Evolutionary conservation across 2,888 invertebrate genomes (phyloP), one percentile per base, ranked within the genome.

Genomic region (Rhabditophanes sp.): DNA sequence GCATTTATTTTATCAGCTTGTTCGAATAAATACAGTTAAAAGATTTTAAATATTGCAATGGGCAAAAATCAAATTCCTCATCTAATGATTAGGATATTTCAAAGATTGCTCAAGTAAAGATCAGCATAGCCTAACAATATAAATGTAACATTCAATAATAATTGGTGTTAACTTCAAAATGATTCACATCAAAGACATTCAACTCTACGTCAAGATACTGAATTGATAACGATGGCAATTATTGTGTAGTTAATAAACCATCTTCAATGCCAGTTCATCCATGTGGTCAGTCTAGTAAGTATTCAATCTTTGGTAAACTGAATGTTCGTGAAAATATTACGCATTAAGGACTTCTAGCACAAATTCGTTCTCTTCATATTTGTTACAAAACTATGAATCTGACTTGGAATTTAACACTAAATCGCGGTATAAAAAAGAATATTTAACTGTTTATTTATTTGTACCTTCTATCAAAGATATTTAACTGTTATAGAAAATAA

Each of bases 221-320:
- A 82, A 79, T 96, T 69, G 81, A 82, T 75, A 82, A 88, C 77
- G 84, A 83, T 75, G 84, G 88, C 73, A 87, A 96, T 75, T 77
- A 93, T 75, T 79, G 96, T 74, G 93, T 96, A 74, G 83, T 61
- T 9, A 47, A 61, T 38, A 61, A 63, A 35, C 61, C 61, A n/a
- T 44, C 62, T 2, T 54, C 54, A 7, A 33, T 56, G 35, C 59
- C 61, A 6, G 37, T 43, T 40, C 93, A 96, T 69, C 90, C 93
- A 2, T 93, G 93, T 68, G 96, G 96, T 42, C 76, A 90, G n/a
- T n/a, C n/a, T n/a, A n/a, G n/a, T n/a, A n/a, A n/a, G n/a, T n/a
- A n/a, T n/a, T n/a, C n/a, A n/a, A n/a, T n/a, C n/a, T n/a, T 36
- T 15, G 42, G 53, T 6, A 33, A 43, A 25, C 35, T 48, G 9